A percentile compares a stretch with the other conserved stretches of the same genome.
These are phyloP conservation scores for Malthinus flaveolus DNA, from an alignment of 2,888 invertebrate genomes.

Conservation along the genomic window DNA sequence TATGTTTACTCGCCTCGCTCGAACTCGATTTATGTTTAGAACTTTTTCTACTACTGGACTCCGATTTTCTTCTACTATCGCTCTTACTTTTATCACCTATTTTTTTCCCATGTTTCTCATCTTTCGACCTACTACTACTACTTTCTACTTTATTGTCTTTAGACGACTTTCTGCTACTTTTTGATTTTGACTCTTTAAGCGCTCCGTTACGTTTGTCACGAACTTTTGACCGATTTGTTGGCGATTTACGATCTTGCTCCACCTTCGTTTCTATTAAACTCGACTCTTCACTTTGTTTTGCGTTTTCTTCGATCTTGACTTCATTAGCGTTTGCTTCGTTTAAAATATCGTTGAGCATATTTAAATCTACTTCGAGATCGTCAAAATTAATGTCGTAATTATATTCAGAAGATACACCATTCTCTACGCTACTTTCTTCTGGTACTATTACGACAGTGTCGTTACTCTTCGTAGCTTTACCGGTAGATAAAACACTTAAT, in stretches of 20 bases:
- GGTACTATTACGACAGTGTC: conserved; percentile 7
- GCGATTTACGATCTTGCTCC: background rate
- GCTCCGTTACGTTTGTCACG: conserved; percentile 13
- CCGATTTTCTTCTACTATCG: conserved; percentile 36
- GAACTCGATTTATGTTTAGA: conserved; percentile 33
- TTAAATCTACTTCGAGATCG: conserved; percentile 51
- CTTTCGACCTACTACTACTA: conserved; percentile 25
- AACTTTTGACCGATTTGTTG: conserved; percentile 17
- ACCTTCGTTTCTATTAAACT: background rate
- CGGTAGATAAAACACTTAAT: conserved; percentile 48
- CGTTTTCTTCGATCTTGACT: conserved; percentile 9
- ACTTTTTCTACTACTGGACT: conserved; percentile 5
- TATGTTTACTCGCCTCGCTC: conserved; percentile 35
- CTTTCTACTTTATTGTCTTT: conserved; percentile 31
- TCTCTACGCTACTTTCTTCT: conserved; percentile 18
- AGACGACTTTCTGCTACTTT: conserved; percentile 24
- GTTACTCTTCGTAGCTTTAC: background rate
- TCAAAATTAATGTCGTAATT: conserved; percentile 45
- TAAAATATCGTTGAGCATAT: conserved; percentile 54
- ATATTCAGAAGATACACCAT: conserved; percentile 5
- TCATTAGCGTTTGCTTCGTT: conserved; percentile 26
- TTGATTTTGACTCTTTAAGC: conserved; percentile 1
- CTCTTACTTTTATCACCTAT: conserved; percentile 40
- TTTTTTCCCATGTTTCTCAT: conserved; percentile 33
- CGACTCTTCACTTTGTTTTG: conserved; percentile 16